Evolutionary conservation across 1,140 invertebrate species (phyloP).

Genomic region (Pseudobourletiella spinata): DNA sequence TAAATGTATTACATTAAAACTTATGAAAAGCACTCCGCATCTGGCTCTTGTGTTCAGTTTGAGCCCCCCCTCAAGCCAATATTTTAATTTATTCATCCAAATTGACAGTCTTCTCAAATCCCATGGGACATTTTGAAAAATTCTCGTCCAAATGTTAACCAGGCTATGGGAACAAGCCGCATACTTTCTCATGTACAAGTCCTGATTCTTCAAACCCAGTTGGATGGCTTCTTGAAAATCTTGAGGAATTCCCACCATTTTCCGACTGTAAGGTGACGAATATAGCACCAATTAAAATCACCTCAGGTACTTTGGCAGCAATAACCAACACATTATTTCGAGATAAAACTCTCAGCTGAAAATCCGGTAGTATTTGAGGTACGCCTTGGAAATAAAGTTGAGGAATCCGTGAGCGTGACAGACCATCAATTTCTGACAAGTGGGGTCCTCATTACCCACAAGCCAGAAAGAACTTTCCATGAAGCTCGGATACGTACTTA

Average conservation of each 20-base stretch:
- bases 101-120: no score
- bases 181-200: neutral
- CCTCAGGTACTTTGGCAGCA: neutral
- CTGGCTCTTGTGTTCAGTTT: no score
- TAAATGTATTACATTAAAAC: no score
- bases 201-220: neutral
- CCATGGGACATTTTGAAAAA: neutral
- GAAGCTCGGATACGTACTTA: conserved; percentile 10
- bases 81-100: no score
- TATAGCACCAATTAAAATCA: neutral
- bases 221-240: conserved; percentile 1
- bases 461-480: conserved; percentile 24
- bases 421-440: conserved; percentile 26
- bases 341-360: conserved; percentile 20
- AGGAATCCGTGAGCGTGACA: conserved; percentile 35
- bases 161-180: neutral
- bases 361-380: conserved; percentile 10
- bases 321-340: no score
- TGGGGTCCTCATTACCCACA: conserved; percentile 18
- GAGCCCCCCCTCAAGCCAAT: no score
- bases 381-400: conserved; percentile 3
- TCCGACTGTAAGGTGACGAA: neutral
- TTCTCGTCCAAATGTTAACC: neutral
- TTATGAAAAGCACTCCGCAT: no score
- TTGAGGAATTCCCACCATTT: neutral